Base-by-base conservation (phyloP, 2,113 vertebrate species). In the Phylloscopus trochiloides region DNA sequence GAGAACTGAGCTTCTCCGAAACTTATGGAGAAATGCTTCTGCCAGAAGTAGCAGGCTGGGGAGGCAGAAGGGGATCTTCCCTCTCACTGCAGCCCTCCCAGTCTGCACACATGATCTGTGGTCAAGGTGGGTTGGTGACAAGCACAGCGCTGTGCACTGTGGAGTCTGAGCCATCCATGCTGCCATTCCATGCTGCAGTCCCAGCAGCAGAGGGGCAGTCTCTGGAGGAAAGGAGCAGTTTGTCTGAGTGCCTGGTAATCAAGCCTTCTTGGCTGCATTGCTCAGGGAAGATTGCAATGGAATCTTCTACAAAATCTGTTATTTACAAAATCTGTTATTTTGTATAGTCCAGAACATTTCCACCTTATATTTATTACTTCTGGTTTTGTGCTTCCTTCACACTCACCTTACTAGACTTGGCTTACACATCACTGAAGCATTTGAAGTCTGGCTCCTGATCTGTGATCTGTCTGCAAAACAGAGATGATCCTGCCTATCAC, bases 61-160 rank as follows among this genome's bases (percentile, higher is more conserved):
- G 31, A 59, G 4, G 61, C 65, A 71, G 51, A 47, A 55, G 9
- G 29, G 36, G 50, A 21, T 34, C 4, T 13, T 8, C 34, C 2
- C 15, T 14, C 11, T 11, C 14, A 11, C 29, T 34, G n/a, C 55
- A 47, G 36, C 36, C 28, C 28, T 11, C 42, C n/a, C 55, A 12
- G 34, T 31, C n/a, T 51, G 32, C 36, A 10, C 21, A 8, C 2
- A 0, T 5, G 9, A 4, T 18, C 36, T 32, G 25, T 47, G 51
- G 29, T 12, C 0, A 2, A 34, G 42, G 12, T 15, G 31, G 50
- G 7, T 7, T 1, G 5, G 67, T 48, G 76, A 7, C 20, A 11
- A 83, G 72, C 54, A 15, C 3, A 25, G 34, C 5, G 19, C 42
- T 58, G 45, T 22, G n/a, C 7, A 0, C 36, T 6, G 6, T 3